These are phyloP conservation scores for Tipula helvola DNA, from an alignment of 2,888 invertebrate genomes.

Conservation along the genomic window DNA sequence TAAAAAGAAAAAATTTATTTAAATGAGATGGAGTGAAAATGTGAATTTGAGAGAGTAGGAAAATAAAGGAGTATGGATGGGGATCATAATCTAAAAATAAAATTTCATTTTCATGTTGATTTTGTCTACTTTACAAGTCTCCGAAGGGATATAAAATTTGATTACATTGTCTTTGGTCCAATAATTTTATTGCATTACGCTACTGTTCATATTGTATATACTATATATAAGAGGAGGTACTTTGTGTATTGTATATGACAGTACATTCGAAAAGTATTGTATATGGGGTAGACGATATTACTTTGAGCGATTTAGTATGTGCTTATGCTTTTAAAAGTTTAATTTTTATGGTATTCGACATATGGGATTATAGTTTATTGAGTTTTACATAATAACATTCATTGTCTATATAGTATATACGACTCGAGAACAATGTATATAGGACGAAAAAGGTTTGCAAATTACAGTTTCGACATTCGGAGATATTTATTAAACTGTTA, in stretches of 20 bases:
- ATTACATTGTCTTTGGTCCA: conserved; percentile 7
- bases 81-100: not conserved
- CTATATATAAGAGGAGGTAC: not conserved
- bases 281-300: not conserved
- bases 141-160: conserved; percentile 9
- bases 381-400: not conserved
- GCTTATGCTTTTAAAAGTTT: not conserved
- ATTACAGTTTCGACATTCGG: too few species aligned
- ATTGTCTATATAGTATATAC: not conserved
- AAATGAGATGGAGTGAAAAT: not conserved
- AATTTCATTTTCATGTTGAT: not conserved
- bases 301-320: not conserved
- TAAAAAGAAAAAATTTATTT: not conserved
- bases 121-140: conserved; percentile 4
- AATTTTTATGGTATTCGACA: not conserved
- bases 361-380: not conserved
- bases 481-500: too few species aligned
- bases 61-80: not conserved
- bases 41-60: not conserved
- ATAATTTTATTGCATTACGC: not conserved
- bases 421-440: too few species aligned
- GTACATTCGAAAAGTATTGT: too few species aligned
- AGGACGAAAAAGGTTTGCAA: too few species aligned
- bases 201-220: not conserved
- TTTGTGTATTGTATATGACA: not conserved